These are phyloP conservation scores for Gambusia yucatana DNA, from an alignment of 2,797 vertebrate genomes.

Conservation along the genomic window DNA sequence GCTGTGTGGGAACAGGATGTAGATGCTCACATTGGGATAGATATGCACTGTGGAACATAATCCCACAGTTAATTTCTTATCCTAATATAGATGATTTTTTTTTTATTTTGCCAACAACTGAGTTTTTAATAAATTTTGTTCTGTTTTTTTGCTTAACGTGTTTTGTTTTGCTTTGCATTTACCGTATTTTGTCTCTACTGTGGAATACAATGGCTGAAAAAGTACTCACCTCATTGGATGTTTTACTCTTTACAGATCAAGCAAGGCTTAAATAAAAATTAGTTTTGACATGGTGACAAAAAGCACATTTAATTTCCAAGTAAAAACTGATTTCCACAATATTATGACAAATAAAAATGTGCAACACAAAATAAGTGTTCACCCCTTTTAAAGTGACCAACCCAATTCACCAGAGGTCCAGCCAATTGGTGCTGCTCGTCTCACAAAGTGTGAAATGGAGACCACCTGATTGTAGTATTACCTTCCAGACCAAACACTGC, in stretches of 20 bases:
- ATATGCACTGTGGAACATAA: slow-evolving; percentile 10
- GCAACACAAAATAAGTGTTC: neutral
- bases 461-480: too few species aligned
- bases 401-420: neutral
- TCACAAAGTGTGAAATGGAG: too few species aligned
- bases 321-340: neutral
- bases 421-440: too few species aligned
- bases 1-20: slow-evolving; percentile 1
- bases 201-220: neutral
- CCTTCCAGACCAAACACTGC: neutral
- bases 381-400: neutral
- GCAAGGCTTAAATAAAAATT: neutral
- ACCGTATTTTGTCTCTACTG: neutral
- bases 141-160: neutral
- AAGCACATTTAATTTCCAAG: neutral
- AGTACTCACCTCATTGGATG: neutral
- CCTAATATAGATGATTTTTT: slow-evolving; percentile 6
- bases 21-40: slow-evolving; percentile 1
- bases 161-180: neutral
- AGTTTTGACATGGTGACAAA: neutral
- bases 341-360: neutral
- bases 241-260: neutral
- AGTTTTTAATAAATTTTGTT: slow-evolving; percentile 49
- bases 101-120: neutral
- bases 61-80: slow-evolving; percentile 4